Evolutionary conservation across 2,113 vertebrate genomes (phyloP), one percentile per base, ranked within the genome.

Genomic region (Hyla sarda): DNA sequence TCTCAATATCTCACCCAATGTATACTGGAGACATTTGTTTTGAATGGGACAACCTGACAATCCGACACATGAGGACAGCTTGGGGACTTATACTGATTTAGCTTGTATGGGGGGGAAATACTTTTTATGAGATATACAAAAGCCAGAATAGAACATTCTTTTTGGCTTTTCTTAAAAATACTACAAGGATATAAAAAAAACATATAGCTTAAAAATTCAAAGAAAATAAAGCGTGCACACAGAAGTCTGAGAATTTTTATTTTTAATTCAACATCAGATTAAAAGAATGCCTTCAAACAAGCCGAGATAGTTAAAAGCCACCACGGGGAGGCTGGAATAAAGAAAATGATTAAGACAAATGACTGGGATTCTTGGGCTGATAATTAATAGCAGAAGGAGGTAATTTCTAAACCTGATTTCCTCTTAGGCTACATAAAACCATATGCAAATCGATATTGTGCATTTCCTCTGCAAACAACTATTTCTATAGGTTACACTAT

Each of bases 321-420:
- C 62, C 62, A 52, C 65, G 13, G 81, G 81, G 62, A 72, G 47
- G 21, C 23, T 50, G 23, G 60, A 50, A 82, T 82, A 82, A 71
- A 82, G 71, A 82, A 71, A 52, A 82, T 71, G 71, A 72, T 47
- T 47, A n/a, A 50, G 81, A 72, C 37, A 67, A 82, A 82, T 82
- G 2, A 67, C 41, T 82, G 28, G 41, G 79, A 48, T 65, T 82
- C 58, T 45, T 48, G 58, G 65, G 65, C 19, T 52, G 25, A 82
- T 71, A 82, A 82, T 71, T 82, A 82, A 32, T 34, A 82, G 32
- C 47, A 54, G 45, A 82, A 82, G n/a, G n/a, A n/a, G 65, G 60
- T 71, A 19, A 54, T 82, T 82, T 69, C 50, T 50, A 71, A 50
- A 82, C 65, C n/a, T 82, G 65, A n/a, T n/a, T n/a, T n/a, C n/a